Percentiles rank a stretch among this genome's conserved stretches.
Conservation (phyloP, 2,797 vertebrate species). For the Anabas testudineus region DNA sequence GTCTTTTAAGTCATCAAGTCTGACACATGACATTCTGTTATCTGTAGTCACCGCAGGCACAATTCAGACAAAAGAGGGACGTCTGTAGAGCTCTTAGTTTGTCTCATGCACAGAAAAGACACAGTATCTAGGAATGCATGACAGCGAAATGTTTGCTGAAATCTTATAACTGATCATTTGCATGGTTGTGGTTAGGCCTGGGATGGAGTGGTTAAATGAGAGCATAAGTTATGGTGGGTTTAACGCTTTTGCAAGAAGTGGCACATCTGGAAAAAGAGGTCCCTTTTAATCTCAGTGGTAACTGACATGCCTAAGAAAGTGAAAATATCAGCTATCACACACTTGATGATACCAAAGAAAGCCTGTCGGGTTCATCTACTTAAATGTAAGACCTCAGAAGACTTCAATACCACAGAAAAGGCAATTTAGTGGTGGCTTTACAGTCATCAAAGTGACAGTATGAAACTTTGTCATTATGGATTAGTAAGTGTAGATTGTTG, state of each 20-base stretch:
- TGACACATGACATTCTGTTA: conserved; percentile 8
- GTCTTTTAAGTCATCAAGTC: neutral
- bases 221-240: neutral
- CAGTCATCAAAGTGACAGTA: too few relatives aligned
- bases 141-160: neutral
- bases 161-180: neutral
- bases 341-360: neutral
- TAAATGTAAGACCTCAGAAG: too few relatives aligned
- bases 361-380: too few relatives aligned
- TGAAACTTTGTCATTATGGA: too few relatives aligned
- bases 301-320: neutral
- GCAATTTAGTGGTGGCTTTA: too few relatives aligned
- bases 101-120: neutral
- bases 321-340: neutral
- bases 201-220: neutral
- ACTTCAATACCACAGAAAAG: too few relatives aligned
- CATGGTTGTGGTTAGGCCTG: neutral
- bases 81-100: neutral
- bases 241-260: neutral
- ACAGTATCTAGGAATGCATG: neutral
- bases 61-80: neutral
- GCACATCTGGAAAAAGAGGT: neutral
- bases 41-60: conserved; percentile 5
- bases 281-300: too few relatives aligned
- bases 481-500: too few relatives aligned